Evolutionary conservation across 2,113 vertebrate species (phyloP).

Genomic region (Indicator indicator): DNA sequence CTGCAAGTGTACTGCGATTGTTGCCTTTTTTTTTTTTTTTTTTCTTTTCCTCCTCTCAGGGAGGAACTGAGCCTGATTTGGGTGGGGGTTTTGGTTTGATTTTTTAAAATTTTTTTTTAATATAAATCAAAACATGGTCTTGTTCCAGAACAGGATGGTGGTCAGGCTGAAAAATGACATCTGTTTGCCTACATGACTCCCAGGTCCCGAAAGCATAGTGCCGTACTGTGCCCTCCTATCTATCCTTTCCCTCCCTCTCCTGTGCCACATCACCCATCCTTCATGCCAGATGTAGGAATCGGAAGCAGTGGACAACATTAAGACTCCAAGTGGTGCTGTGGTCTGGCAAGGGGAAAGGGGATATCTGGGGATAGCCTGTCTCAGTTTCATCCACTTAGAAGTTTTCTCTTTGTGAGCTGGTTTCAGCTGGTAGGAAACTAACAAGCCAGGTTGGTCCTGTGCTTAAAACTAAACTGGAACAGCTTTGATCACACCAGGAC

Average conservation of each 20-base stretch:
- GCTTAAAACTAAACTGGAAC: background rate
- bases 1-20: background rate
- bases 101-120: background rate
- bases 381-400: background rate
- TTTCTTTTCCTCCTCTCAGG: too few species aligned
- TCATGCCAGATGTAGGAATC: background rate
- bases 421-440: background rate
- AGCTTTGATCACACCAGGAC: background rate
- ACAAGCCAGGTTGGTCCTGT: background rate
- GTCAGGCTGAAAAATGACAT: background rate
- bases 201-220: accelerated
- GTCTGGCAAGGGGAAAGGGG: background rate
- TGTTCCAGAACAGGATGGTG: background rate
- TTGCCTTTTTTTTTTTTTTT: background rate
- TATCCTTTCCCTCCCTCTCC: background rate
- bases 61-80: background rate
- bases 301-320: background rate
- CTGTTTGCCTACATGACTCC: background rate
- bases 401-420: background rate
- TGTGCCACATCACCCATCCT: background rate
- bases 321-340: background rate
- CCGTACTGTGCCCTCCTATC: background rate
- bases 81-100: background rate
- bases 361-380: background rate
- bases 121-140: background rate